These are phyloP conservation scores for Crossaster papposus DNA, from an alignment of 53 echinoderm and acorn worm genomes.

Conservation along the genomic window DNA sequence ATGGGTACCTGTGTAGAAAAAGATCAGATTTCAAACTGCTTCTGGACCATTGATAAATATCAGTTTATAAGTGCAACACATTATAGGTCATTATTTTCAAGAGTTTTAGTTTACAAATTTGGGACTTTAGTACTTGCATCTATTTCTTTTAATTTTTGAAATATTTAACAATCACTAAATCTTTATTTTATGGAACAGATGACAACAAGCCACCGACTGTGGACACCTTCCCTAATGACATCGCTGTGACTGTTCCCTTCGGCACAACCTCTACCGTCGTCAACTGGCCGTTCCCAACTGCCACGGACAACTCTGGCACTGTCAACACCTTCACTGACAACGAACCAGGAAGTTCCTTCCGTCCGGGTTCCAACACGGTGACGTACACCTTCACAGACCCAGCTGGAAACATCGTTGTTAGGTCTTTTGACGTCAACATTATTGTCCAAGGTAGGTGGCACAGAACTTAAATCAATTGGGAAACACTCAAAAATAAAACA, in stretches of 20 bases:
- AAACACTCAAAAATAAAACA: too few species aligned
- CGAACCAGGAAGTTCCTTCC: conserved; percentile 42
- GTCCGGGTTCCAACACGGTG: conserved; percentile 20
- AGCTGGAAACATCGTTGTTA: conserved; percentile 32
- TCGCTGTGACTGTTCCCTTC: conserved; percentile 51
- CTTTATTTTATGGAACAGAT: background rate
- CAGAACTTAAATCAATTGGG: too few species aligned
- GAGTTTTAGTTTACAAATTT: too few species aligned
- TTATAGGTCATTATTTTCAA: too few species aligned
- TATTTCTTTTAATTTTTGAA: too few species aligned
- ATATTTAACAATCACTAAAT: too few species aligned
- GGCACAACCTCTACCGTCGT: conserved; percentile 29
- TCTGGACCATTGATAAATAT: too few species aligned
- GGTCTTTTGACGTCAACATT: conserved; percentile 24
- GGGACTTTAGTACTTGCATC: too few species aligned
- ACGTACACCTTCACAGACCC: conserved; percentile 45
- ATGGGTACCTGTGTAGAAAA: too few species aligned
- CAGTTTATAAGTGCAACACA: too few species aligned
- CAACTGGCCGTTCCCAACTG: conserved; percentile 49
- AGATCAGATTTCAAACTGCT: too few species aligned
- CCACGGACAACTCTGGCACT: conserved; percentile 72
- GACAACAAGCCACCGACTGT: conserved; percentile 35
- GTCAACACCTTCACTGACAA: conserved; percentile 15
- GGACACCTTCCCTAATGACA: conserved; percentile 39
- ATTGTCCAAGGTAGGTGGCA: background rate